Base-by-base conservation (phyloP, 2,888 invertebrate species). In the Cetonia aurata region DNA sequence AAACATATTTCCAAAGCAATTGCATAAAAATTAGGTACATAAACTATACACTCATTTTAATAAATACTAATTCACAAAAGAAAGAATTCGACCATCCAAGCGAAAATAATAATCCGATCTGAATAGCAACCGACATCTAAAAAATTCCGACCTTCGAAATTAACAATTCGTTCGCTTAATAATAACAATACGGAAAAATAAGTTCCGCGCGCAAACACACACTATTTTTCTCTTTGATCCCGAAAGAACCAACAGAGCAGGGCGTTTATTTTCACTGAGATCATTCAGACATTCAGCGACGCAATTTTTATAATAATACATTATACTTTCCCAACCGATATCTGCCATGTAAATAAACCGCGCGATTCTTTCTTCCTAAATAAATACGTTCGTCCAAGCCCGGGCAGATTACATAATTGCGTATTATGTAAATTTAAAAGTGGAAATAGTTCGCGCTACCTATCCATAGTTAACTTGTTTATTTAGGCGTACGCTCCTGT, bases 261-360 rank as follows among this genome's bases (percentile, higher is more conserved):
- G 1, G 19, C 46, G 62, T 62, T 62, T 62, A 62, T 62, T 62
- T 62, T 62, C 48, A 62, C 48, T 62, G 48, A 48, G 62, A 48
- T 62, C 62, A 62, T 48, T 48, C 62, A 48, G 62, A 62, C 62
- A 15, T 25, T 62, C 48, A 31, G 62, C 62, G 62, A 62, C 62
- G 62, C 62, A 62, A 62, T 62, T 62, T 62, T 62, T 62, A 46
- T 62, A 25, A 25, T 25, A 25, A 25, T 25, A 25, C 25, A 25
- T 25, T 4, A 46, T 62, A 62, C 62, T 62, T 48, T 62, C 48
- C 48, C 48, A 62, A 56, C 13, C 37, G 56, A 13, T 56, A 56
- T 56, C 56, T 6, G 41, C 25, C 25, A 25, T 25, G 56, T 56
- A 56, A 56, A 56, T 56, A 56, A 56, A 56, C 56, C 13, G 10